phyloP scores from a whole-genome alignment of 1,140 invertebrate species.

The Planococcus citri region DNA sequence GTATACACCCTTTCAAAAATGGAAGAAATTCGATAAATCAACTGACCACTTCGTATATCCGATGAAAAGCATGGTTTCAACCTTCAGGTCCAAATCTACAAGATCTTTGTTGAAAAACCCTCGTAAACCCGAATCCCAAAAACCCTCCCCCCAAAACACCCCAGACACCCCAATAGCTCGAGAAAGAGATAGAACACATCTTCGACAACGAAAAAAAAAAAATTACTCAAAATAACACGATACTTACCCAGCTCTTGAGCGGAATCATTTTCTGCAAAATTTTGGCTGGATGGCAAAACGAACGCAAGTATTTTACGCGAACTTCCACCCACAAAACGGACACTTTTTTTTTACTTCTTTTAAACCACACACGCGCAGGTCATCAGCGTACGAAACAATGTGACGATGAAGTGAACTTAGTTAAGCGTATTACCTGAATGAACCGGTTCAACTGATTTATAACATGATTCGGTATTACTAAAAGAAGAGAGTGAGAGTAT shows the following conservation, averaged over 20 bases:
- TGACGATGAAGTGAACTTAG: conserved; percentile 13
- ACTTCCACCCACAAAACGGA: background rate
- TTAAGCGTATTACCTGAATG: conserved; percentile 18
- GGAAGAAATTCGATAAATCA: too few species aligned
- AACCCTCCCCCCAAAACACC: too few species aligned
- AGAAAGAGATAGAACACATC: too few species aligned
- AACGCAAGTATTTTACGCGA: too few species aligned
- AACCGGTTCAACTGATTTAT: conserved; percentile 17
- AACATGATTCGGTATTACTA: background rate
- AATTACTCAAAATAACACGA: background rate
- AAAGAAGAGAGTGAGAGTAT: conserved; percentile 15
- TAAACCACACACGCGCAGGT: conserved; percentile 15
- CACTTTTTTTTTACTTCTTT: background rate
- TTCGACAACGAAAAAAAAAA: background rate
- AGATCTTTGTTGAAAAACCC: too few species aligned
- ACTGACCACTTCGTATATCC: too few species aligned
- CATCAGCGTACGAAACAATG: conserved; percentile 16
- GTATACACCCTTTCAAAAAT: too few species aligned
- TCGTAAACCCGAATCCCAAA: too few species aligned
- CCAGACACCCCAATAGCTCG: too few species aligned
- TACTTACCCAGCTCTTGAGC: background rate
- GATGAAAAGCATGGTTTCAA: too few species aligned
- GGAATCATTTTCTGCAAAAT: background rate
- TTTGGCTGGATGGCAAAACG: too few species aligned
- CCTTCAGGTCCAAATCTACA: too few species aligned